Evolutionary conservation across 1,140 invertebrate species (phyloP).

Genomic region (Ceratosolen fusciceps): DNA sequence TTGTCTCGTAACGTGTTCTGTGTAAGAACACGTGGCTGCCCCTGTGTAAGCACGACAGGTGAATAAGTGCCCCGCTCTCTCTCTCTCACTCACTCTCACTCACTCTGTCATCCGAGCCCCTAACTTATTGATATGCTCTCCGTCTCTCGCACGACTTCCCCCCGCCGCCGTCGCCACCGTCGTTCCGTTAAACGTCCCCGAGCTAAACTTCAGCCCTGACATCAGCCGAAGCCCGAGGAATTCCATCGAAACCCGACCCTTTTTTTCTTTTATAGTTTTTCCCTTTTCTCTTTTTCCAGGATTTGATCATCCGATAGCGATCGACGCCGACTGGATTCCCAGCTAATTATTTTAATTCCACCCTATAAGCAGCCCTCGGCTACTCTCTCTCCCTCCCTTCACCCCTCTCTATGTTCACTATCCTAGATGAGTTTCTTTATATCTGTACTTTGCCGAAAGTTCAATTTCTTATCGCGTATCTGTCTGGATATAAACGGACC

Average conservation of each 20-base stretch:
- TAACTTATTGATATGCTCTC: conserved; percentile 22
- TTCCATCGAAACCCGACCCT: not conserved
- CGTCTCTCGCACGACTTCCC: not conserved
- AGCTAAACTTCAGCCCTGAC: conserved; percentile 2
- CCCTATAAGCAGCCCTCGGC: not conserved
- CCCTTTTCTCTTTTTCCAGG: not conserved
- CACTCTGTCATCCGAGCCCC: not conserved
- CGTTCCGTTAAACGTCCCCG: not conserved
- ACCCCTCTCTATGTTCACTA: not conserved
- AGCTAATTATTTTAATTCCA: conserved; percentile 3
- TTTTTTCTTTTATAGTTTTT: not conserved
- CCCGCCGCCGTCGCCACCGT: not conserved
- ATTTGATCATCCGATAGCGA: not conserved
- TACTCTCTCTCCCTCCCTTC: not conserved
- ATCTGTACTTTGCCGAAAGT: not conserved
- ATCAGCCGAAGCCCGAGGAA: not conserved
- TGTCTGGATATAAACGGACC: too few species aligned
- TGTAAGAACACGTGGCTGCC: not conserved
- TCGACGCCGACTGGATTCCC: not conserved
- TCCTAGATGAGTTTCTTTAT: not conserved
- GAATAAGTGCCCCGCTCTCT: conserved; percentile 5
- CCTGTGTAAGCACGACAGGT: conserved; percentile 19
- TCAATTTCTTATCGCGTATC: not conserved
- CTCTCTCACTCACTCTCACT: not conserved
- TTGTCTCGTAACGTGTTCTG: not conserved